phyloP scores from a whole-genome alignment of 2,797 vertebrate genomes.

The Streptopelia turtur region DNA sequence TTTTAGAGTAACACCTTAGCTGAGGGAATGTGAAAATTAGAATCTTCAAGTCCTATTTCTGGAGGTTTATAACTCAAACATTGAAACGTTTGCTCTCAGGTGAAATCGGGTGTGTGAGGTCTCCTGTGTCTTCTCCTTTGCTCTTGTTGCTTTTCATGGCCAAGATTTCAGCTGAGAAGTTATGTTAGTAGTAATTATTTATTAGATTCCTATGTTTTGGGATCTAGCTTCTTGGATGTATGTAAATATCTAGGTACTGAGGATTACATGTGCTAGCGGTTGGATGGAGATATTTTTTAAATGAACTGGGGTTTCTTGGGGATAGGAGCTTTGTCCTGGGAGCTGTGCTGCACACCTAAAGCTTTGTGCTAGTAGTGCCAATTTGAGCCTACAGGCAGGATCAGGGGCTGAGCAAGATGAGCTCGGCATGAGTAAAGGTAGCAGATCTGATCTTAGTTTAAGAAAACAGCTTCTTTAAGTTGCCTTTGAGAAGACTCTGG shows the following conservation, averaged over 20 bases:
- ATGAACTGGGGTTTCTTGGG: background rate
- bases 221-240: background rate
- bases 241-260: background rate
- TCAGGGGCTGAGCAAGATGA: background rate
- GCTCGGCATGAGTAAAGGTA: background rate
- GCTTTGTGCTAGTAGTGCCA: background rate
- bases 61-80: background rate
- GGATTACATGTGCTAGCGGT: fast-evolving
- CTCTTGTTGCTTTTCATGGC: background rate
- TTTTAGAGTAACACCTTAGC: conserved; percentile 6
- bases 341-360: background rate
- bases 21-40: background rate
- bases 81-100: background rate
- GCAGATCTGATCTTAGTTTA: background rate
- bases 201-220: background rate
- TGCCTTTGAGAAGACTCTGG: background rate
- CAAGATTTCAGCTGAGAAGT: background rate
- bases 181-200: background rate
- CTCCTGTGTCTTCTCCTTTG: background rate
- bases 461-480: background rate
- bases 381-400: background rate
- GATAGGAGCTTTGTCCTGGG: background rate
- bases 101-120: background rate
- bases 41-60: background rate
- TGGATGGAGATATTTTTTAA: background rate